These are phyloP conservation scores for Pomacea canaliculata DNA, from an alignment of 2,888 invertebrate genomes.

Conservation along the genomic window DNA sequence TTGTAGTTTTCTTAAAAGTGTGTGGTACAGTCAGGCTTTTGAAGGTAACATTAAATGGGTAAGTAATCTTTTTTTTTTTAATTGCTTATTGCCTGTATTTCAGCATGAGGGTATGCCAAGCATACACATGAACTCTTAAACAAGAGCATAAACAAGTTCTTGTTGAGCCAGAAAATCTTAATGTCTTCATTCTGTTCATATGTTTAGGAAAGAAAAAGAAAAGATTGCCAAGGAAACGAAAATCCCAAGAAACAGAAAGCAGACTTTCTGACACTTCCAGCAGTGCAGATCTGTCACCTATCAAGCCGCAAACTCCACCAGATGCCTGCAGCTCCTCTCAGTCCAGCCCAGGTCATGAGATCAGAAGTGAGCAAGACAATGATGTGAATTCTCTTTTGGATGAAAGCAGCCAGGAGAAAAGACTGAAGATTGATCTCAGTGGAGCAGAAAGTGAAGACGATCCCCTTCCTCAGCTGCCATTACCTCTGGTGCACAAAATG, in stretches of 20 bases:
- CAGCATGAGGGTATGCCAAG: no score
- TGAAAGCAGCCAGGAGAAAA: conserved; percentile 6
- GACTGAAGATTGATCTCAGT: conserved; percentile 7
- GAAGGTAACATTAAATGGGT: no score
- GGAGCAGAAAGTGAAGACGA: conserved; percentile 1
- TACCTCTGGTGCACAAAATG: background rate
- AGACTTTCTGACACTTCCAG: background rate
- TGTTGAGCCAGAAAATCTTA: no score
- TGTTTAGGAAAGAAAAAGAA: conserved; percentile 15
- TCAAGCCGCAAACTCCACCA: background rate
- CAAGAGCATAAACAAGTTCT: no score
- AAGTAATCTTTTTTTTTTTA: no score
- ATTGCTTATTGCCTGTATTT: no score
- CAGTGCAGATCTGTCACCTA: conserved; percentile 8
- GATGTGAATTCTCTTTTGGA: background rate
- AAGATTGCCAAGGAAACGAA: conserved; percentile 11
- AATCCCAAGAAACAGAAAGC: conserved; percentile 11
- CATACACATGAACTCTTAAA: no score
- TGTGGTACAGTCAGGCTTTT: no score
- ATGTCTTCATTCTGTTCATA: background rate
- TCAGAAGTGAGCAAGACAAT: background rate
- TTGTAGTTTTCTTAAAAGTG: no score
- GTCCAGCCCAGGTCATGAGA: background rate
- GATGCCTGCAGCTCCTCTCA: conserved; percentile 1
- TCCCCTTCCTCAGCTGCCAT: background rate